These are phyloP conservation scores for Hybos culiciformis DNA, from an alignment of 2,888 invertebrate genomes.

Conservation along the genomic window DNA sequence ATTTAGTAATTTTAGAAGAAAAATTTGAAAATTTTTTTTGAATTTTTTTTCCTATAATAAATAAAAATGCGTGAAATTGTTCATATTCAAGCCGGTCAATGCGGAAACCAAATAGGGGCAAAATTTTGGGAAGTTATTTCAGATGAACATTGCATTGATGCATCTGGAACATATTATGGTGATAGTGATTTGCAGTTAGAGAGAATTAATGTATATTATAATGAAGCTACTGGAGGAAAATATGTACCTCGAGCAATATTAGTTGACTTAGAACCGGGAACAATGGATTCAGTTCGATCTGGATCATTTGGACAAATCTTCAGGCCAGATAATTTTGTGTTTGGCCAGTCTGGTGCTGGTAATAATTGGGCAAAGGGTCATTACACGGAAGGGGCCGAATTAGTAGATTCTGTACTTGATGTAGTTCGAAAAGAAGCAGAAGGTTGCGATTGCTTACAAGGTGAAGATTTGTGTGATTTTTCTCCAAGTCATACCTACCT, in stretches of 20 bases:
- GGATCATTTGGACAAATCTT: constrained; percentile 91
- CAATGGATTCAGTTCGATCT: constrained; percentile 93
- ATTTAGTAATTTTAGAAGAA: too few relatives aligned
- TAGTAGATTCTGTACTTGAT: constrained; percentile 72
- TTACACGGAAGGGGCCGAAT: constrained; percentile 84
- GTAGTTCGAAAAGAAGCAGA: constrained; percentile 78
- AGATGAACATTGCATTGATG: constrained; percentile 88
- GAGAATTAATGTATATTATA: constrained; percentile 92
- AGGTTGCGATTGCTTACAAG: constrained; percentile 77
- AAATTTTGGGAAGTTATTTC: constrained; percentile 97
- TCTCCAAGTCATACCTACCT: not conserved
- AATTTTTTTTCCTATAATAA: too few relatives aligned
- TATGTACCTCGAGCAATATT: constrained; percentile 90
- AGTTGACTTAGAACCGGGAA: constrained; percentile 91
- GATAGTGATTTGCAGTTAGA: constrained; percentile 87
- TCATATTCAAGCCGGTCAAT: constrained; percentile 88
- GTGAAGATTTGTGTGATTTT: constrained; percentile 24
- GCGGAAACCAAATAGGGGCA: constrained; percentile 93
- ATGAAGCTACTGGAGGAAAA: constrained; percentile 85
- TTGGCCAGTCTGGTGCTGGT: constrained; percentile 74
- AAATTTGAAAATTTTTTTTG: too few relatives aligned
- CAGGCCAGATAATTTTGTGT: constrained; percentile 91
- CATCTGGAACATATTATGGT: constrained; percentile 78
- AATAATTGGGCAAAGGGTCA: constrained; percentile 87
- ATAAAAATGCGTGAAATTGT: constrained; percentile 83